A percentile compares a stretch with the other conserved stretches of the same genome.
Conservation (phyloP, 1,140 invertebrate genomes). For the Phymastichus coffea region DNA sequence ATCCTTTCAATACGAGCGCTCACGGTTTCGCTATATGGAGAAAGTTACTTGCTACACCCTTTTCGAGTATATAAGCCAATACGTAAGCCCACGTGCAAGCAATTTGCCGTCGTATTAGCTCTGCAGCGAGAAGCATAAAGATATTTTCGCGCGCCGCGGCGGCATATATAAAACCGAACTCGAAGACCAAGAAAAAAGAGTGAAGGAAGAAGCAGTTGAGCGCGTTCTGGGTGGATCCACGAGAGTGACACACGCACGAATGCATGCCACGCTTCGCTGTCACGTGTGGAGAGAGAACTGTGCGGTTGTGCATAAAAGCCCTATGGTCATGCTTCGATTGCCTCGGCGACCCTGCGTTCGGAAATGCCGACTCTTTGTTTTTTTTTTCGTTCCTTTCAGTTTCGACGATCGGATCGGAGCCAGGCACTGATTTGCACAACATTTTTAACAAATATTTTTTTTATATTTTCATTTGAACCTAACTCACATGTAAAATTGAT, state of each 20-base stretch:
- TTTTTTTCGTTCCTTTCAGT: no score
- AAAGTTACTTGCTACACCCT: no score
- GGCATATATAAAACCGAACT: not conserved
- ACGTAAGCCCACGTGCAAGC: constrained; percentile 16
- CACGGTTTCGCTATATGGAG: no score
- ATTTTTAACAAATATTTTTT: no score
- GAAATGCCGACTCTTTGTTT: not conserved
- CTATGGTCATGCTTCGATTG: constrained; percentile 31
- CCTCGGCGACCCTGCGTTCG: not conserved
- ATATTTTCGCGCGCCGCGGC: constrained; percentile 15
- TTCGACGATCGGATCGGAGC: no score
- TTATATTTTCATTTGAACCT: no score
- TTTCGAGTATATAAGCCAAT: no score
- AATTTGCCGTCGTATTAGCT: constrained; percentile 24
- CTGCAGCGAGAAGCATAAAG: constrained; percentile 9
- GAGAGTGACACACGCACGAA: constrained; percentile 25
- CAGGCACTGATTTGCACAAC: no score
- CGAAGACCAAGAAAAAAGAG: not conserved
- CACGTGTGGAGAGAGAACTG: not conserved
- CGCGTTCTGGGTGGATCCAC: constrained; percentile 5
- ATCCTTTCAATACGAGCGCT: not conserved
- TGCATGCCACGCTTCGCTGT: constrained; percentile 21
- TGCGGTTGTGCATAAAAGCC: no score
- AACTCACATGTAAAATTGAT: no score
- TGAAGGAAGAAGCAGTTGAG: constrained; percentile 26